phyloP scores from a whole-genome alignment of 2,797 vertebrate species.

The Pseudochirops corinnae region DNA sequence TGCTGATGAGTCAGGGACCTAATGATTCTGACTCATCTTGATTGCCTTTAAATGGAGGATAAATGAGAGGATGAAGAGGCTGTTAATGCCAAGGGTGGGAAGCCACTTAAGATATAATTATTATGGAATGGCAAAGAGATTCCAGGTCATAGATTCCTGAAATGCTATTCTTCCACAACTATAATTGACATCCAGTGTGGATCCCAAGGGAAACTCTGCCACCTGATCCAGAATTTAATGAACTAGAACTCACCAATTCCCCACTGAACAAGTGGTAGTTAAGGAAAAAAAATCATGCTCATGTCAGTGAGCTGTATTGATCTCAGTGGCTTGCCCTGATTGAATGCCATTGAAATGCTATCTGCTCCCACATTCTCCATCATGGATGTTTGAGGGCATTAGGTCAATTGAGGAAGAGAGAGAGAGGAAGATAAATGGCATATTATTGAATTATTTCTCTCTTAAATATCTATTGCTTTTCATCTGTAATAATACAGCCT shows the following conservation, averaged over 20 bases:
- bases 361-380: constrained; percentile 2
- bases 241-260: background rate
- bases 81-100: background rate
- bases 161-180: constrained; percentile 9
- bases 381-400: constrained; percentile 12
- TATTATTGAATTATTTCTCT: constrained; percentile 45
- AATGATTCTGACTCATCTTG: background rate
- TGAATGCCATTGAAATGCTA: background rate
- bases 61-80: background rate
- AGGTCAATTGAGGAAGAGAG: constrained; percentile 22
- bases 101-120: background rate
- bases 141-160: background rate
- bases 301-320: background rate
- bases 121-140: background rate
- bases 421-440: constrained; percentile 28
- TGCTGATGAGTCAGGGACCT: background rate
- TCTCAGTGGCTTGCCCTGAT: background rate
- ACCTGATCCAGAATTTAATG: background rate
- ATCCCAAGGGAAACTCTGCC: background rate
- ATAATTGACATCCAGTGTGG: background rate
- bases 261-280: background rate
- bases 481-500: constrained; percentile 13
- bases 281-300: background rate
- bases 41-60: background rate
- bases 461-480: constrained; percentile 55